Base-by-base conservation (phyloP, 2,888 invertebrate genomes). In the Adelognathus sp. region DNA sequence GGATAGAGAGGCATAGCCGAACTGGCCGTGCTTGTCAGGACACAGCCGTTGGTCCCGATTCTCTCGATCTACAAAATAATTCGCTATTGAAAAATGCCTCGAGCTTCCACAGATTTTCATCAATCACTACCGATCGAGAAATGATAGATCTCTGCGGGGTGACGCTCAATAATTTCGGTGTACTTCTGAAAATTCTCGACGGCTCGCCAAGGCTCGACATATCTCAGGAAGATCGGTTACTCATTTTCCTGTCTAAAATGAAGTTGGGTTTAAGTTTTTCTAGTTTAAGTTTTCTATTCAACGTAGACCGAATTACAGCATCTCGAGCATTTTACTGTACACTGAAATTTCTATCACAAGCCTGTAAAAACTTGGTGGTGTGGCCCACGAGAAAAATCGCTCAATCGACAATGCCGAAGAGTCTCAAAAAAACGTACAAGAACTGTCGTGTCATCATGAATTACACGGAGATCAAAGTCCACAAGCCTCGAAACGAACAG, bases 261-360 rank as follows among this genome's bases (percentile, higher is more conserved):
- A 81, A 78, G 72, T 27, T 29, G 50, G 80, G 81, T 3, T 44
- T 79, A 1, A 66, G 72, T 9, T 80, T 76, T 73, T 58, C 80
- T 39, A 73, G 71, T 11, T 27, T 76, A 29, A 66, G 76, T 41
- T 76, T 76, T 54, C 44, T 83, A 21, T 83, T 79, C 29, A 21
- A 50, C 5, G 21, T 72, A 6, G 81, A 83, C 52, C 66, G 81
- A 73, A 81, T 77, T n/a, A 83, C 82, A 2, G 50, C 80, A 39
- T 83, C 81, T 4, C 76, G 67, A 77, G 78, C 79, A 31, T 84
- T 83, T 76, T 50, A 21, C 60, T 33, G 27, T 7, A 69, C 39
- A 27, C 36, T 84, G 14, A 54, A 72, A n/a, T 9, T 33, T 14
- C 64, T 85, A 36, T 58, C 79, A 58, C n/a, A 16, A 63, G 73